Evolutionary conservation across 2,888 invertebrate species (phyloP), one percentile per base, ranked within the genome.

Genomic region (Apotomis betuletana): DNA sequence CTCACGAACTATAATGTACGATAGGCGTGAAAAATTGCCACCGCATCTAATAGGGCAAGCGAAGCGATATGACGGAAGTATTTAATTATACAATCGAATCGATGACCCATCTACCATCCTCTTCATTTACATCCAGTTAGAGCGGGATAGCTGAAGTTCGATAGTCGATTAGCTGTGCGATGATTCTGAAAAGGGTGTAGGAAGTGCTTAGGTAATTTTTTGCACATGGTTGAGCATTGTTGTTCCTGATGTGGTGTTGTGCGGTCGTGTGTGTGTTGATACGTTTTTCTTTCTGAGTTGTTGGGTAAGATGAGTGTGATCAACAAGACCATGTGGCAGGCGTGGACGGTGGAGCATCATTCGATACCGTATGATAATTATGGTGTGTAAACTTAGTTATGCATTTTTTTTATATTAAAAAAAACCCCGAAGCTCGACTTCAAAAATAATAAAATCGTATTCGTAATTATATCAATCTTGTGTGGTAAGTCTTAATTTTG

Each of bases 161-260:
- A 57, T 67, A 62, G 57, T 67, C 54, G 61, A 71, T 61, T 67
- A 62, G 51, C 60, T 54, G 46, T 58, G 15, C 51, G 27, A 9
- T 38, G 61, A 27, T 13, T 38, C 49, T 61, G 61, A 77, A 87
- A 86, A 85, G 88, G 85, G 77, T 81, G 70, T 79, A 87, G 89
- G 90, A 90, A 90, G 85, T 80, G 74, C 84, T 85, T 86, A 87
- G 85, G 85, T 87, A 90, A 86, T 70, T 74, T 75, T 82, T 83
- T 81, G 77, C 84, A 84, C 79, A 77, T 79, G 79, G 85, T 78
- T 83, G 83, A 76, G 62, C 87, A 87, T 84, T 87, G 70, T 73
- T 63, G 78, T 85, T 83, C 86, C 85, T 80, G 79, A 73, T 76
- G 78, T 75, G 77, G 83, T 63, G 74, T 74, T 69, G 83, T 68